Percentiles rank a stretch among this genome's conserved stretches.
phyloP scores from a whole-genome alignment of 1,140 invertebrate species.

The Heliconius eleuchia region DNA sequence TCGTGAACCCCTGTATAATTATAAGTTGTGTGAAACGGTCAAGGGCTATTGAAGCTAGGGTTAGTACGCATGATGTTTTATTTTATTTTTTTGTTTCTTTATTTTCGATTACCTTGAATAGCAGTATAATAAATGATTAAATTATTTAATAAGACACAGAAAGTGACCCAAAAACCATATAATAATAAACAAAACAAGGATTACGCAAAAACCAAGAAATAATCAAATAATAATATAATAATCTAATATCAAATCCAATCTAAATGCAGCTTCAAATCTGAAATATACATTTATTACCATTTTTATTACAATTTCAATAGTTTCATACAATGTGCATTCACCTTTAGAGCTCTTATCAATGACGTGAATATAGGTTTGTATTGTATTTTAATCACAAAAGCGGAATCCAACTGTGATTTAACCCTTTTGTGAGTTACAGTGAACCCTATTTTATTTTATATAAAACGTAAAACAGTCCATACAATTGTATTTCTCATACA shows the following conservation, averaged over 20 bases:
- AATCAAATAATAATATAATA: too few relatives aligned
- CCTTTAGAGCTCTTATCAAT: neutral
- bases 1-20: neutral
- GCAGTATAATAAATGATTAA: too few relatives aligned
- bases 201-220: too few relatives aligned
- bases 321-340: neutral
- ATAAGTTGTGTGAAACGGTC: neutral
- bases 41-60: neutral
- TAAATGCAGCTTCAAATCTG: too few relatives aligned
- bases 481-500: neutral
- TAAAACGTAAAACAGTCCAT: neutral
- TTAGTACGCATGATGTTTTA: neutral
- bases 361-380: neutral
- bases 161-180: too few relatives aligned
- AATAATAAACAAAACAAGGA: neutral
- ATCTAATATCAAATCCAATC: too few relatives aligned
- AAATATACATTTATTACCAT: too few relatives aligned
- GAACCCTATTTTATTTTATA: neutral
- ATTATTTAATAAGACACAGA: too few relatives aligned
- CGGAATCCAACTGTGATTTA: conserved; percentile 7
- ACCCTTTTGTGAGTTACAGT: neutral
- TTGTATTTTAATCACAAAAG: conserved; percentile 9
- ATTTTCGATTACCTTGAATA: neutral
- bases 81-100: neutral
- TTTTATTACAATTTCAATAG: neutral